Evolutionary conservation across 1,140 invertebrate species (phyloP).

Genomic region (Delia radicum): DNA sequence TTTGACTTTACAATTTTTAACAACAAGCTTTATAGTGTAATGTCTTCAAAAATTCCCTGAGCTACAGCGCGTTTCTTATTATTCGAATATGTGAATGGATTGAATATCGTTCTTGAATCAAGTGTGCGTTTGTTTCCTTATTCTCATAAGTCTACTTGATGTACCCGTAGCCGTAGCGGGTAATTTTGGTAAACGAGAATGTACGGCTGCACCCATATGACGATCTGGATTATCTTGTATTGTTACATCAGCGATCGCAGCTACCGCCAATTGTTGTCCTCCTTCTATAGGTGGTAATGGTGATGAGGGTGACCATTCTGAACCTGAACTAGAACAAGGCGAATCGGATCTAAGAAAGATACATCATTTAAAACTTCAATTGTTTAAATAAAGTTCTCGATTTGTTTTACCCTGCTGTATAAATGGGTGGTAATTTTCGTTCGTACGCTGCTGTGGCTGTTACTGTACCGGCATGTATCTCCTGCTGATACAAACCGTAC

Average conservation of each 20-base stretch:
- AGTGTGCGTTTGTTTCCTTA: background rate
- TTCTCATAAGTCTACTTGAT: background rate
- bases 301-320: slow-evolving; percentile 53
- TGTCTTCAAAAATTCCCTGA: slow-evolving; percentile 24
- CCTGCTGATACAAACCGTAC: slow-evolving; percentile 82
- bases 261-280: too few species aligned
- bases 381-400: background rate
- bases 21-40: background rate
- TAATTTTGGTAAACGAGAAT: slow-evolving; percentile 48
- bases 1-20: background rate
- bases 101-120: background rate
- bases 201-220: slow-evolving; percentile 50
- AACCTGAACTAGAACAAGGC: slow-evolving; percentile 53
- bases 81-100: background rate
- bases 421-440: slow-evolving; percentile 53
- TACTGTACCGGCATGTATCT: slow-evolving; percentile 69
- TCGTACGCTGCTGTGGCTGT: slow-evolving; percentile 47
- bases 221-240: slow-evolving; percentile 41
- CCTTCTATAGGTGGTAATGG: slow-evolving; percentile 47
- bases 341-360: slow-evolving; percentile 48
- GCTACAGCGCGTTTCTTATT: slow-evolving; percentile 12
- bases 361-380: background rate
- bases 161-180: slow-evolving; percentile 25
- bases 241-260: background rate
- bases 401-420: slow-evolving; percentile 47